A percentile compares a stretch with the other conserved stretches of the same genome.
phyloP scores from a whole-genome alignment of 2,797 vertebrate species.

The Crypturellus tataupa region DNA sequence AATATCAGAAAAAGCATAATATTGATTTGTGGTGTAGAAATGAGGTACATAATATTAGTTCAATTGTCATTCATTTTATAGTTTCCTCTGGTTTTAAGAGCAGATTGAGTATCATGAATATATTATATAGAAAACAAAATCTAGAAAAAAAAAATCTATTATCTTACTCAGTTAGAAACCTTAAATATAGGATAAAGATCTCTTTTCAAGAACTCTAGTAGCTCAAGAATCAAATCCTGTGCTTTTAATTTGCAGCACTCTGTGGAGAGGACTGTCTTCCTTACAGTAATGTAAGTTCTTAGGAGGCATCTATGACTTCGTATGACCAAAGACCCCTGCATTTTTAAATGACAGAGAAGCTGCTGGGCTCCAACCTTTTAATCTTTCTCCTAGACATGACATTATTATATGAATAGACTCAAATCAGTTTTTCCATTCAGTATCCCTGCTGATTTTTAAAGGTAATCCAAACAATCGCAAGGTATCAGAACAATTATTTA shows the following conservation, averaged over 20 bases:
- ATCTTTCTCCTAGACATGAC: not conserved
- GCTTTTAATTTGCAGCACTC: not conserved
- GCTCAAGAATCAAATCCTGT: not conserved
- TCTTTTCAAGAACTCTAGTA: not conserved
- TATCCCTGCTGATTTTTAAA: not conserved
- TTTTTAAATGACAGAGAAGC: not conserved
- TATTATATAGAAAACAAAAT: not conserved
- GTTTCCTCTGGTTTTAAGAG: not conserved
- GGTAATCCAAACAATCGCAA: not conserved
- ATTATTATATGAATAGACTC: not conserved
- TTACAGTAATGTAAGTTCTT: not conserved
- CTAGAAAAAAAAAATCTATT: not conserved
- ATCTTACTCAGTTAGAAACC: not conserved
- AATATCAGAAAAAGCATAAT: not conserved
- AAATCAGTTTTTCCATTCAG: not conserved
- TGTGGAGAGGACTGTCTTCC: not conserved
- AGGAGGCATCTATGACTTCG: not conserved
- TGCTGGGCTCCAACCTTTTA: not conserved
- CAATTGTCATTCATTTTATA: not conserved
- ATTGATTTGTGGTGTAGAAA: not conserved
- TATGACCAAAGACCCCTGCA: not conserved
- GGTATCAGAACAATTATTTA: not conserved
- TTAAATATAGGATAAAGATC: not conserved
- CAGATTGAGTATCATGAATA: not conserved
- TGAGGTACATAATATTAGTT: not conserved